Conservation (phyloP, 1,140 invertebrate species). For the Frieseomelitta varia region DNA sequence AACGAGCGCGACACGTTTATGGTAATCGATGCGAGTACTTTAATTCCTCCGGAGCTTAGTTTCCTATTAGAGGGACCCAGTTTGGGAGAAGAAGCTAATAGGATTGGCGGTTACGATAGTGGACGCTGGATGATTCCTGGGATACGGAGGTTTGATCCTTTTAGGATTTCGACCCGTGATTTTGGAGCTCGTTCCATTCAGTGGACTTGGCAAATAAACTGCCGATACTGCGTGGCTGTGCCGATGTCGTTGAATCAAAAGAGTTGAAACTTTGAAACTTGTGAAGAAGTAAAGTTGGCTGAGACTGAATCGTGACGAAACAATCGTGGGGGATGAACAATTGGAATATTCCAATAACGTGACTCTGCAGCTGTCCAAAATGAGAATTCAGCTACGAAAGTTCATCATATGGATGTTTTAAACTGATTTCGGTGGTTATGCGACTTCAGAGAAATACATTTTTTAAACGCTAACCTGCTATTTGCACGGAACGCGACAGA, state of each 20-base stretch:
- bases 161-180: not conserved
- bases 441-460: not conserved
- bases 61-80: not conserved
- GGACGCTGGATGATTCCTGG: not conserved
- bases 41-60: not conserved
- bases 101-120: not conserved
- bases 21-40: conserved; percentile 20
- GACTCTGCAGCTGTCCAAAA: not conserved
- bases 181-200: not conserved
- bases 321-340: not conserved
- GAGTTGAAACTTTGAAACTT: too few relatives aligned
- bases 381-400: too few relatives aligned
- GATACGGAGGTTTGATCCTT: not conserved
- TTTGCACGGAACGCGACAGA: not conserved
- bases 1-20: not conserved
- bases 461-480: not conserved
- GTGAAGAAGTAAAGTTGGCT: too few relatives aligned
- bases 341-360: not conserved
- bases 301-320: too few relatives aligned
- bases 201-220: not conserved
- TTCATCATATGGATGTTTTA: conserved; percentile 21
- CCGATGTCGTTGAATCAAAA: too few relatives aligned
- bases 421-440: not conserved
- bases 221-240: too few relatives aligned
- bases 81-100: conserved; percentile 31